Conservation (phyloP, 1,140 invertebrate species). For the Piezodorus guildinii region DNA sequence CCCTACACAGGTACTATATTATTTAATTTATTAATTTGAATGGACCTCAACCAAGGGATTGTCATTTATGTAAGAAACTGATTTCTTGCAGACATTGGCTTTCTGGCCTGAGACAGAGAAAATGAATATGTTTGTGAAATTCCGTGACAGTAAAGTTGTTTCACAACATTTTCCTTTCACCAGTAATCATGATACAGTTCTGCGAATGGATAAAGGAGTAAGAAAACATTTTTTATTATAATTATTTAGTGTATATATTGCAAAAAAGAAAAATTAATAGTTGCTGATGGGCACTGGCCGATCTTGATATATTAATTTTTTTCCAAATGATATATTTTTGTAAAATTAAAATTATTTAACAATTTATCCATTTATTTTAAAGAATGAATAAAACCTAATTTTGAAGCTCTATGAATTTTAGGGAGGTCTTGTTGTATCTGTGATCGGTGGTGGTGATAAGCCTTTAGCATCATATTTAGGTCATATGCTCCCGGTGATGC, state of each 20-base stretch:
- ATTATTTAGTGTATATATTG: too few species aligned
- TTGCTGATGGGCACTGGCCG: not conserved
- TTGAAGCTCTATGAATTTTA: constrained; percentile 31
- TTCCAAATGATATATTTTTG: not conserved
- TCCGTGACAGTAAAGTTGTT: constrained; percentile 58
- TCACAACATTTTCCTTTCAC: constrained; percentile 68
- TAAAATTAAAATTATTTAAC: too few species aligned
- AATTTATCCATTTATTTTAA: too few species aligned
- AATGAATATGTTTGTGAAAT: constrained; percentile 69
- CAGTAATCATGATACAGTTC: constrained; percentile 52
- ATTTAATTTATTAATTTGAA: not conserved
- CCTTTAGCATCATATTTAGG: constrained; percentile 61
- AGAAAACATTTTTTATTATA: constrained; percentile 29
- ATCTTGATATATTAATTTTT: not conserved
- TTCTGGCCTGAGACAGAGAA: constrained; percentile 74
- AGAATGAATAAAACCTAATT: too few species aligned
- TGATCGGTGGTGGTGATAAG: constrained; percentile 54
- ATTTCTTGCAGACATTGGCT: constrained; percentile 43
- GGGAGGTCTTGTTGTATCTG: constrained; percentile 60
- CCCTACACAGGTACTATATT: constrained; percentile 43
- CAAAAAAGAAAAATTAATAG: not conserved
- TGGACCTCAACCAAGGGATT: not conserved
- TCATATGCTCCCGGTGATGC: constrained; percentile 57
- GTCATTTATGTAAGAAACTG: not conserved
- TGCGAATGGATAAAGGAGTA: constrained; percentile 74